phyloP scores from a whole-genome alignment of 2,113 vertebrate genomes.

The Bungarus multicinctus region DNA sequence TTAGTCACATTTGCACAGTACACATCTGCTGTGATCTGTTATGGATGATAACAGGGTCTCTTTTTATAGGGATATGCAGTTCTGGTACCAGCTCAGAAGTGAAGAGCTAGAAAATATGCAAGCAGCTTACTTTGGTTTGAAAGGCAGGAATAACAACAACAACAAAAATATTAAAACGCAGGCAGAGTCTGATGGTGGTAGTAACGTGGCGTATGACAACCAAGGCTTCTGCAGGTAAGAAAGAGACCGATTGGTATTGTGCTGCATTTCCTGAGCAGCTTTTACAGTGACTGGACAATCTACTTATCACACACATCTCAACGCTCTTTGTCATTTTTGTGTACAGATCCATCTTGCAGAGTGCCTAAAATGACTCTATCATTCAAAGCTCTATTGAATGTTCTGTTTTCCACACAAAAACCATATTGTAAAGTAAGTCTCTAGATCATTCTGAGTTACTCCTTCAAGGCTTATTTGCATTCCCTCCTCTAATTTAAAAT shows the following conservation, averaged over 20 bases:
- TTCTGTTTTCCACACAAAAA: neutral
- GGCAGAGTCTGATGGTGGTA: neutral
- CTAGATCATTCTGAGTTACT: neutral
- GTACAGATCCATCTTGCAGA: neutral
- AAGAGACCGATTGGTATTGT: neutral
- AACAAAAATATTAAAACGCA: slow-evolving; percentile 65
- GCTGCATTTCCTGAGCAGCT: neutral
- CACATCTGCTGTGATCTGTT: neutral
- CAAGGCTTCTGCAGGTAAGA: slow-evolving; percentile 74
- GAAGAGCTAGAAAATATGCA: slow-evolving; percentile 71
- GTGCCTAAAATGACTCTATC: neutral
- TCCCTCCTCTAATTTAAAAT: slow-evolving; percentile 9
- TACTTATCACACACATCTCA: neutral
- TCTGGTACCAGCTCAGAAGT: slow-evolving; percentile 75
- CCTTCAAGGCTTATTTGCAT: neutral
- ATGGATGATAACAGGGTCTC: slow-evolving; percentile 12
- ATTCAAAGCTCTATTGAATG: neutral
- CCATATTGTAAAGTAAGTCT: neutral
- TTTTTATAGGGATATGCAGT: slow-evolving; percentile 73
- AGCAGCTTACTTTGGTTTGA: slow-evolving; percentile 70
- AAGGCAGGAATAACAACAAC: slow-evolving; percentile 80
- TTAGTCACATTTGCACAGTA: neutral
- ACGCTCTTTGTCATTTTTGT: neutral
- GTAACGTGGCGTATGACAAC: slow-evolving; percentile 64
- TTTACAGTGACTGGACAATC: neutral